Evolutionary conservation across 2,113 vertebrate genomes (phyloP).

Genomic region (Oryzias javanicus): DNA sequence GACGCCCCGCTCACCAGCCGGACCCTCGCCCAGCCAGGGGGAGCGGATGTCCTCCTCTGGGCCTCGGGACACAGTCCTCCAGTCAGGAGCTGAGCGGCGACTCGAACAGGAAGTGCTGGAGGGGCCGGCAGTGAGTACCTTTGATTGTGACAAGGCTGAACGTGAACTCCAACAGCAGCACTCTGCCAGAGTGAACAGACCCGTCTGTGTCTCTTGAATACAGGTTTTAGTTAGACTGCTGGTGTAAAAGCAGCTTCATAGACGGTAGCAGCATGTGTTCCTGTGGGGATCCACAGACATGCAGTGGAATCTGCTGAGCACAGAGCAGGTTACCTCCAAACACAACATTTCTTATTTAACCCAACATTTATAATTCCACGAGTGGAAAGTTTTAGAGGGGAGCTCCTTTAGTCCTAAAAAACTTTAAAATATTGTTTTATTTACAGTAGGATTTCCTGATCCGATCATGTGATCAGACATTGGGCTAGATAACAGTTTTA

Average conservation of each 20-base stretch:
- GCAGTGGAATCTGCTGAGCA: too few relatives aligned
- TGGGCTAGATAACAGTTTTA: too few relatives aligned
- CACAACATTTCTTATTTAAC: too few relatives aligned
- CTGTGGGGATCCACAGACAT: background rate
- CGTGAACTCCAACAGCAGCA: background rate
- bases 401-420: too few relatives aligned
- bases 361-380: too few relatives aligned
- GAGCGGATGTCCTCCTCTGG: conserved; percentile 63
- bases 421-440: too few relatives aligned
- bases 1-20: conserved; percentile 67
- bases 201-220: too few relatives aligned
- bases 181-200: background rate
- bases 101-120: conserved; percentile 69
- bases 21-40: conserved; percentile 76
- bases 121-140: conserved; percentile 66
- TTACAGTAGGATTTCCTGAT: too few relatives aligned
- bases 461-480: too few relatives aligned
- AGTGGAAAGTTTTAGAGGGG: too few relatives aligned
- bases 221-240: background rate
- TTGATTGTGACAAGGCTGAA: background rate
- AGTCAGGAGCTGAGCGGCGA: conserved; percentile 73
- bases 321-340: too few relatives aligned
- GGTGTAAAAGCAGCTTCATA: background rate
- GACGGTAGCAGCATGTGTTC: background rate
- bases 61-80: conserved; percentile 61